Evolutionary conservation across 2,113 vertebrate genomes (phyloP), one percentile per base, ranked within the genome.

Genomic region (Onychorhynchus coronatus): DNA sequence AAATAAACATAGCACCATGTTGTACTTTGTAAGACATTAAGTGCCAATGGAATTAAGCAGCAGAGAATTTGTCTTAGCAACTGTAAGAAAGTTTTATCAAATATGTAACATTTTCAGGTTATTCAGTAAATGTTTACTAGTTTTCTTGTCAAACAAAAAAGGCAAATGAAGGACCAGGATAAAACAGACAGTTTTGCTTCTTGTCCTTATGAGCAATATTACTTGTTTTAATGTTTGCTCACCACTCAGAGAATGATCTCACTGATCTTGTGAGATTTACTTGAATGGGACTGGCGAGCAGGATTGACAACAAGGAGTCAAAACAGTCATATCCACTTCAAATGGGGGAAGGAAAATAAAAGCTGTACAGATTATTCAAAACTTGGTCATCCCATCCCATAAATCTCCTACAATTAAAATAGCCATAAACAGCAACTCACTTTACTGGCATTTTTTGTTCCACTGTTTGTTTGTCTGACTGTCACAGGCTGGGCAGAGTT

Each of bases 391-490:
- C 85, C 78, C 13, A 12, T 56, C 90, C 52, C 63, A 56, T 71
- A 52, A 31, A 86, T 66, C 42, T 92, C 87, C 70, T 66, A 74
- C 2, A 5, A 82, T 89, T 95, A 93, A 97, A 97, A 97, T 72
- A 97, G 88, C 71, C 94, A 95, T 95, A 97, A 97, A 95, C 15
- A 68, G 31, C 44, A 96, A 98, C 98, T 98, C 97, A 98, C 97
- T 98, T 98, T 81, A 97, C 96, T 75, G 98, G 98, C 98, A 98
- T 98, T 95, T 97, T 97, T 97, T 56, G 59, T 97, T 93, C 96
- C 97, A 91, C 96, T 96, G 44, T 47, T 59, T 53, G 61, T 75
- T 27, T 89, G 70, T 95, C 93, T 95, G 93, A 94, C 90, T 97
- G 95, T 95, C 96, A 91, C 95, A 92, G 92, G 86, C 93, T 94